Base-by-base conservation (phyloP, 2,888 invertebrate species). In the Prosapia bicincta region DNA sequence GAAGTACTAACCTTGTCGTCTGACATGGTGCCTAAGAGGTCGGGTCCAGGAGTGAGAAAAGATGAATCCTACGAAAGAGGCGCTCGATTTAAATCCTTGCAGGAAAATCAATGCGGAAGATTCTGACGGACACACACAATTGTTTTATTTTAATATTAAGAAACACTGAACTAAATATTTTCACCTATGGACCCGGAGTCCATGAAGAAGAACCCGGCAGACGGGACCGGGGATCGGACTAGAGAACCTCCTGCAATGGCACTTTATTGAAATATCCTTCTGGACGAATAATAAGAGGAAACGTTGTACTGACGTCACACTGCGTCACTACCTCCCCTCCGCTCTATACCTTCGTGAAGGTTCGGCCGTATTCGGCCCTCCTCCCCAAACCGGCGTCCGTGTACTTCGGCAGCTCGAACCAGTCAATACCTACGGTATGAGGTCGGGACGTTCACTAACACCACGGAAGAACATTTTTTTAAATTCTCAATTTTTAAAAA, bases 31-130 rank as follows among this genome's bases (percentile, higher is more conserved):
- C 66, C 72, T 25, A 72, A 70, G 70, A 67, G 70, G 69, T 43
- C 72, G 69, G 69, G 43, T 38, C 71, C 71, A 80, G 85, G 85
- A 84, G 83, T 5, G 54, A 20, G 54, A 54, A 54, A 54, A 54
- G n/a, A 13, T 20, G 3, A 54, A 82, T 86, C 85, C 84, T 86
- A 84, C 84, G 85, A 85, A 84, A 84, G 85, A 86, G 86, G 86
- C 86, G 86, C 26, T 43, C 32, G 30, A 38, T 38, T 71, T 28
- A 66, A 69, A 54, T 54, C 72, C 28, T 66, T 13, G 70, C 20
- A 43, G 38, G 65, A 32, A 28, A 38, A 71, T 38, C 28, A 20
- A 24, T 65, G 69, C 66, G 66, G 69, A 24, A 28, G 26, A 32
- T 38, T 43, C 66, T 23, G 65, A 43, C 65, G 32, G 69, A 30